phyloP scores from a whole-genome alignment of 2,888 invertebrate species.

The Anaspis maculata region DNA sequence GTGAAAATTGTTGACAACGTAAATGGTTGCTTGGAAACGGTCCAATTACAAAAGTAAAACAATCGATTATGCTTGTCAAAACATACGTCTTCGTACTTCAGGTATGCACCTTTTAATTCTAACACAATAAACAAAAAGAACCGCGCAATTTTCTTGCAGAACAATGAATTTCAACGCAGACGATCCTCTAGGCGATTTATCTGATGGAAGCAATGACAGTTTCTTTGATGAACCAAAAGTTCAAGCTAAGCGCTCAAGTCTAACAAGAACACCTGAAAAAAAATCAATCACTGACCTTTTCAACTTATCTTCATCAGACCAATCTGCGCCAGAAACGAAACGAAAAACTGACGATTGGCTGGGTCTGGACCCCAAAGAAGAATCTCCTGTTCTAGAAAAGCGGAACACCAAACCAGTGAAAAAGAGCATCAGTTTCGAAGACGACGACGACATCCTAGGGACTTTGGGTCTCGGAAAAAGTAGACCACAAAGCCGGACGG shows the following conservation, averaged over 20 bases:
- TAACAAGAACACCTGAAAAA: slow-evolving; percentile 29
- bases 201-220: slow-evolving; percentile 63
- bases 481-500: slow-evolving; percentile 7
- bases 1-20: too few species aligned
- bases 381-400: neutral
- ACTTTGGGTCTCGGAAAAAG: slow-evolving; percentile 27
- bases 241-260: slow-evolving; percentile 24
- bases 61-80: too few species aligned
- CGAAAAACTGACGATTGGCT: slow-evolving; percentile 31
- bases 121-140: too few species aligned
- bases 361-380: slow-evolving; percentile 17
- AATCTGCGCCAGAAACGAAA: neutral
- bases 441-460: slow-evolving; percentile 33
- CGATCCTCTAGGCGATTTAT: slow-evolving; percentile 57
- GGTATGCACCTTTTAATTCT: too few species aligned
- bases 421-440: slow-evolving; percentile 32
- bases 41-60: too few species aligned
- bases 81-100: too few species aligned
- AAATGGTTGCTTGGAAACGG: too few species aligned
- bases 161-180: slow-evolving; percentile 37
- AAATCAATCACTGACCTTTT: slow-evolving; percentile 30
- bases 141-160: neutral
- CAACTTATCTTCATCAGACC: too few species aligned
- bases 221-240: slow-evolving; percentile 57
- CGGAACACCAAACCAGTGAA: slow-evolving; percentile 7